A percentile compares a stretch with the other conserved stretches of the same genome.
phyloP scores from a whole-genome alignment of 1,140 invertebrate genomes.

The Dendroctonus ponderosae region DNA sequence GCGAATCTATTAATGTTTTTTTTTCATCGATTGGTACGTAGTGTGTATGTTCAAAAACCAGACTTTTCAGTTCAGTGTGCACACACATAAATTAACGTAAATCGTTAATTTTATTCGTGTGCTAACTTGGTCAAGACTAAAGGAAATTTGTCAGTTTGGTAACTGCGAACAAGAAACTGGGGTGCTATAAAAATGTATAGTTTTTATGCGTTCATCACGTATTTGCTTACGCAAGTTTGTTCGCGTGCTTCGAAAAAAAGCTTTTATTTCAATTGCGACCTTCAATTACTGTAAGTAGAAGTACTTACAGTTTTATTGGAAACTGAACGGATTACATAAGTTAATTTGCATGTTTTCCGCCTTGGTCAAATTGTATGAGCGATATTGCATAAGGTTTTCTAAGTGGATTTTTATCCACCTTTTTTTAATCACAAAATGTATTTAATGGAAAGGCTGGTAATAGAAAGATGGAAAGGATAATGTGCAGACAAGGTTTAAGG shows the following conservation, averaged over 20 bases:
- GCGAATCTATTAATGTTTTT: not conserved
- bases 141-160: constrained; percentile 8
- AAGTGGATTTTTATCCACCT: no score
- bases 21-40: not conserved
- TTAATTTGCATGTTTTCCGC: no score
- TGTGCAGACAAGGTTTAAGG: no score
- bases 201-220: constrained; percentile 10
- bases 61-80: not conserved
- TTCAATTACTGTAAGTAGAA: not conserved
- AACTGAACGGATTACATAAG: no score
- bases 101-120: not conserved
- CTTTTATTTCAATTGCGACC: not conserved
- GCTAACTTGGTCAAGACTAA: constrained; percentile 9
- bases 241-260: not conserved
- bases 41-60: not conserved
- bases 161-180: constrained; percentile 1
- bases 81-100: constrained; percentile 1
- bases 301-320: no score
- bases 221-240: not conserved
- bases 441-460: no score
- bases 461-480: no score
- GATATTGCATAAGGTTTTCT: no score
- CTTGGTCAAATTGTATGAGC: no score
- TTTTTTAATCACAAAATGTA: no score
- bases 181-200: not conserved